Conservation (phyloP, 2,113 vertebrate genomes). For the Cebidichthys violaceus region DNA sequence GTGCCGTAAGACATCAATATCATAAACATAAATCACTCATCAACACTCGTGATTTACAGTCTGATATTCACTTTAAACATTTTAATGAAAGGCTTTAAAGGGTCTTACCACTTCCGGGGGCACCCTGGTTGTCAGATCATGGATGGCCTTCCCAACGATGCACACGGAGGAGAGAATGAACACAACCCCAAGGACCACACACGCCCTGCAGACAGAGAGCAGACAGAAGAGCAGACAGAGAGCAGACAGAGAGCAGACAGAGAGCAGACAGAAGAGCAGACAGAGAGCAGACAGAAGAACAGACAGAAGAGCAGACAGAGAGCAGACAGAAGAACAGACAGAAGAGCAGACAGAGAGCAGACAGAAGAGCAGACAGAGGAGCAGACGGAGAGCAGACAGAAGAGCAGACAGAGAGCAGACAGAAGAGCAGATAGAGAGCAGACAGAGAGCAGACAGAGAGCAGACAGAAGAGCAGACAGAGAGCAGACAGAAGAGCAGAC, state of each 20-base stretch:
- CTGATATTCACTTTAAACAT: background rate
- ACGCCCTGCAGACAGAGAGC: conserved; percentile 87
- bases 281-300: too few species aligned
- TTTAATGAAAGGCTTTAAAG: background rate
- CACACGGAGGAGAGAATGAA: conserved; percentile 96
- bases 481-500: conserved; percentile 63
- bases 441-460: too few species aligned
- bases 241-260: conserved; percentile 62
- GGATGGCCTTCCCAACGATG: conserved; percentile 97
- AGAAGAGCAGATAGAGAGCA: conserved; percentile 39
- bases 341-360: conserved; percentile 65
- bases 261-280: conserved; percentile 45
- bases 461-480: conserved; percentile 46
- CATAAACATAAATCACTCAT: too few species aligned
- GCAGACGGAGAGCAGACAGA: too few species aligned
- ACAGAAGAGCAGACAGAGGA: conserved; percentile 43
- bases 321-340: conserved; percentile 48
- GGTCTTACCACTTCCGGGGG: conserved; percentile 97
- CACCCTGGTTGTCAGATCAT: conserved; percentile 91
- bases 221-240: conserved; percentile 49
- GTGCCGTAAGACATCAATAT: too few species aligned
- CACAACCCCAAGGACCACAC: conserved; percentile 93
- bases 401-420: too few species aligned
- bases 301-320: too few species aligned
- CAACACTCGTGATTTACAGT: background rate